phyloP scores from a whole-genome alignment of 1,140 invertebrate species.

The Asobara japonica region DNA sequence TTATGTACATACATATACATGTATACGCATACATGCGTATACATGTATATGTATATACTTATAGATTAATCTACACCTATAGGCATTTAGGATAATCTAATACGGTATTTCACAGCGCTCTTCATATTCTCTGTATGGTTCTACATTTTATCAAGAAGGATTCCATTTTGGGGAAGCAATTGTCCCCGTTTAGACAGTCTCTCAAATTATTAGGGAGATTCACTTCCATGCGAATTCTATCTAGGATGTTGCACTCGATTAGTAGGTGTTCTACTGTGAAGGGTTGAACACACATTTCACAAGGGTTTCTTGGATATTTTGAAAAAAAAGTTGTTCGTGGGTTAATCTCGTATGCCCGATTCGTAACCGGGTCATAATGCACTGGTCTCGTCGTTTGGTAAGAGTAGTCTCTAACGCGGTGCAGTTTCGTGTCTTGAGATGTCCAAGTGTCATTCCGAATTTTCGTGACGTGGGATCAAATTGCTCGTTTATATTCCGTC shows the following conservation, averaged over 20 bases:
- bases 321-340: conserved; percentile 5
- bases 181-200: background rate
- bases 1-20: background rate
- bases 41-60: too few relatives aligned
- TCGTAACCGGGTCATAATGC: conserved; percentile 13
- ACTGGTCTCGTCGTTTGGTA: conserved; percentile 5
- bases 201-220: too few relatives aligned
- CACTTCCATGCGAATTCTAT: background rate
- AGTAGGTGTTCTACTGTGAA: conserved; percentile 12
- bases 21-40: too few relatives aligned
- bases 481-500: conserved; percentile 23
- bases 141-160: background rate
- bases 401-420: background rate
- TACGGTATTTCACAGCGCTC: too few relatives aligned
- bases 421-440: background rate
- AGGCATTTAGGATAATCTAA: too few relatives aligned
- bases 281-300: background rate
- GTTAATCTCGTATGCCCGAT: too few relatives aligned
- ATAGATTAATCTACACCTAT: too few relatives aligned
- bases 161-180: background rate
- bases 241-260: background rate
- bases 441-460: conserved; percentile 21
- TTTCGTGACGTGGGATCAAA: background rate
- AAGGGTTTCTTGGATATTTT: background rate
- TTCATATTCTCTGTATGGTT: too few relatives aligned